Base-by-base conservation (phyloP, 2,113 vertebrate genomes). In the Microcebus jonahi region DNA sequence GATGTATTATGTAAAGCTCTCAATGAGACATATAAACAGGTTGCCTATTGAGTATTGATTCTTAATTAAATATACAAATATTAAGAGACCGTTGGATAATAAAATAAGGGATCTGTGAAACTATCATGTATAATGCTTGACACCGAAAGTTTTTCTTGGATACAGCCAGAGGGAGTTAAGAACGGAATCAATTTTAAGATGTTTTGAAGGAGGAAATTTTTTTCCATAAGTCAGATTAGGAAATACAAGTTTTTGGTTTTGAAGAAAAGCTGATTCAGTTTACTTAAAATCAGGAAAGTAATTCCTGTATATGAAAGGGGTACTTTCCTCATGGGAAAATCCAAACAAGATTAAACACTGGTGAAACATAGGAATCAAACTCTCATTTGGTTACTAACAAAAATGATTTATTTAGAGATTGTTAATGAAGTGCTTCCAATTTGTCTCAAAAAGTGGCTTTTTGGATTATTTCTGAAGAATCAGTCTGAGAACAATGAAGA, bases 361-460 rank as follows among this genome's bases (percentile, higher is more conserved):
- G 42, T 84, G 21, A 92, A 84, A 87, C 8, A 91, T 90, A 82
- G 25, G 10, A 94, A 81, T 57, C 15, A 85, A 73, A 77, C 31
- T 73, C n/a, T 67, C 67, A 80, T 92, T 71, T 39, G 42, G 45
- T 90, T 82, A 71, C 39, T 89, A 82, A 59, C 71, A 27, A 95
- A 90, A 90, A 77, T 67, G 14, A 88, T 76, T 94, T 87, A 83
- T 34, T 82, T 91, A 79, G 42, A 86, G 31, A 63, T 61, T 57
- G 15, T 63, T 45, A 95, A 25, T 80, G 39, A 89, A 89, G 61
- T n/a, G 6, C 17, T 91, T 85, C 15, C 55, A 83, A 50, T 91
- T 34, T 75, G 13, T 23, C 68, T 91, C 31, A 91, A 81, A 81
- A 89, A 93, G n/a, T 80, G 10, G 7, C 95, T 92, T 92, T 85